A percentile compares a stretch with the other conserved stretches of the same genome.
phyloP scores from a whole-genome alignment of 1,140 invertebrate genomes.

The Trialeurodes vaporariorum region DNA sequence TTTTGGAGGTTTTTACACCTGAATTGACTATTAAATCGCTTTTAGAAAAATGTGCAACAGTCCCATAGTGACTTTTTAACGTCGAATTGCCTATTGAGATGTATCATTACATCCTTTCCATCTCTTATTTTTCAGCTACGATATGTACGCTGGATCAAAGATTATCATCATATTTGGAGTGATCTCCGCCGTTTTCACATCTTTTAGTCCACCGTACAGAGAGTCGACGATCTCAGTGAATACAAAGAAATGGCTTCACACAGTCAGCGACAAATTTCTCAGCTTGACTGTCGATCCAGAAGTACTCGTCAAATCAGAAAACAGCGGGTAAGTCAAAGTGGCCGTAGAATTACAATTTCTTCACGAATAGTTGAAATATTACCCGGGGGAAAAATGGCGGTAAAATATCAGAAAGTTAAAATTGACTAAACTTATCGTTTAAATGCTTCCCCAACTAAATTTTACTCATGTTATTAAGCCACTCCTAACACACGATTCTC shows the following conservation, averaged over 20 bases:
- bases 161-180: neutral
- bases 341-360: too few relatives aligned
- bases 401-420: too few relatives aligned
- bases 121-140: neutral
- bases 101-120: too few relatives aligned
- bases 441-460: too few relatives aligned
- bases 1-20: too few relatives aligned
- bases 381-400: too few relatives aligned
- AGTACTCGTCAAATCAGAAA: conserved; percentile 23
- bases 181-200: neutral
- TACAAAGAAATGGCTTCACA: conserved; percentile 13
- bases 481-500: neutral
- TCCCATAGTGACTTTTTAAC: too few relatives aligned
- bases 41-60: too few relatives aligned
- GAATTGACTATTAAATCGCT: too few relatives aligned
- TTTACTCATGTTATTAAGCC: neutral
- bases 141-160: neutral
- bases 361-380: too few relatives aligned
- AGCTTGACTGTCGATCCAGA: conserved; percentile 18
- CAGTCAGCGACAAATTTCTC: conserved; percentile 13
- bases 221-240: neutral
- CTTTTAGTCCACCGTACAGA: neutral
- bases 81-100: too few relatives aligned
- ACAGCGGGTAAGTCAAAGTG: conserved; percentile 9
- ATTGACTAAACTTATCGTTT: too few relatives aligned